A percentile compares a stretch with the other conserved stretches of the same genome.
Conservation (phyloP, 2,797 vertebrate species). For the Neomorphus geoffroyi region DNA sequence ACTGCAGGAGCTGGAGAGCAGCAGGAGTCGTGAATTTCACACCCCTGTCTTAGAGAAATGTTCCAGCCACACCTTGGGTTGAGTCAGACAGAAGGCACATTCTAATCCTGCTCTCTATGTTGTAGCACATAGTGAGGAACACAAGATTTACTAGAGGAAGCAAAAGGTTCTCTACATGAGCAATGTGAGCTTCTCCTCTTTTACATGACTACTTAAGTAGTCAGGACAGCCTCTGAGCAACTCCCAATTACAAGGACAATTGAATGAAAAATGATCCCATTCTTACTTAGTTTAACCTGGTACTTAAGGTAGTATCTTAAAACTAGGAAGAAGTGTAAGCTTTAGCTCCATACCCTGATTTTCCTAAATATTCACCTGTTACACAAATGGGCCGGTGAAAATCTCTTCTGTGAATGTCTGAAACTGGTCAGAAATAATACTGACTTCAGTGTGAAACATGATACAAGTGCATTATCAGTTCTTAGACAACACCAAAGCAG, state of each 20-base stretch:
- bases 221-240: background rate
- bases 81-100: background rate
- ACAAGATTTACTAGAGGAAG: background rate
- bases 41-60: no score
- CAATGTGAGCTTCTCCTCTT: background rate
- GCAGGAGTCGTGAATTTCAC: no score
- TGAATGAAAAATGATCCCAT: background rate
- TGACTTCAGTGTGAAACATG: no score
- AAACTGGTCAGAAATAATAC: background rate
- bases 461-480: background rate
- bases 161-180: background rate
- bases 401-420: background rate
- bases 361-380: background rate
- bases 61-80: background rate
- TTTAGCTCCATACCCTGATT: background rate
- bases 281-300: background rate
- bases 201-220: background rate
- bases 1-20: no score
- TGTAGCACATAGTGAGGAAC: background rate
- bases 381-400: background rate
- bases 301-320: background rate
- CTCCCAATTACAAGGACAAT: background rate
- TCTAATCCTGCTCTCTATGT: background rate
- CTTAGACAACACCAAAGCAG: background rate
- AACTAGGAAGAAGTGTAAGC: background rate